Evolutionary conservation across 2,888 invertebrate genomes (phyloP).

Genomic region (Malthinus seriepunctatus): DNA sequence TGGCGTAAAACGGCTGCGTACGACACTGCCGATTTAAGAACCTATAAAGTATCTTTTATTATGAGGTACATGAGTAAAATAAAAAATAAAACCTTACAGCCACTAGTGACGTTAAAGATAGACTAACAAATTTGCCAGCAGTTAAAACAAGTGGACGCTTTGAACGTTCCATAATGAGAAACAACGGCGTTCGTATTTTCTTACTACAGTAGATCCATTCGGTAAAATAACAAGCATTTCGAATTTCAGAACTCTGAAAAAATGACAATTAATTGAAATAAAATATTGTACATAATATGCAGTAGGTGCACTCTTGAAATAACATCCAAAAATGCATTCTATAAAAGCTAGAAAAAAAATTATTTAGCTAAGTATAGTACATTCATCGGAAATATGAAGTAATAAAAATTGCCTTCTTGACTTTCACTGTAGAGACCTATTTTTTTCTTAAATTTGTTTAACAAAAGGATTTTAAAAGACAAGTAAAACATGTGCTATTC

Average conservation of each 20-base stretch:
- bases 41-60: conserved; percentile 1
- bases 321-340: background rate
- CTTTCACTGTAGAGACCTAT: too few relatives aligned
- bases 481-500: too few relatives aligned
- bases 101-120: conserved; percentile 35
- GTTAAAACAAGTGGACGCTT: conserved; percentile 38
- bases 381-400: too few relatives aligned
- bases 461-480: too few relatives aligned
- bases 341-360: too few relatives aligned
- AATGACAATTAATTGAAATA: background rate
- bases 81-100: conserved; percentile 24
- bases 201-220: conserved; percentile 36
- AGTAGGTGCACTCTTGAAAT: too few relatives aligned
- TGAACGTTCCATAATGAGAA: conserved; percentile 39
- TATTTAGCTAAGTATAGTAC: too few relatives aligned
- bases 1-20: conserved; percentile 16
- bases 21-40: conserved; percentile 15
- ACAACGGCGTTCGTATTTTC: conserved; percentile 31
- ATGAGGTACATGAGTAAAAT: background rate
- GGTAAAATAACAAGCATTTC: conserved; percentile 38
- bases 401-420: too few relatives aligned
- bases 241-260: conserved; percentile 35
- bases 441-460: too few relatives aligned
- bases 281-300: background rate
- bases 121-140: conserved; percentile 37